Percentiles rank a stretch among this genome's conserved stretches.
These are phyloP conservation scores for Cyphomyrus discorhynchus DNA, from an alignment of 2,113 vertebrate genomes.

Conservation along the genomic window DNA sequence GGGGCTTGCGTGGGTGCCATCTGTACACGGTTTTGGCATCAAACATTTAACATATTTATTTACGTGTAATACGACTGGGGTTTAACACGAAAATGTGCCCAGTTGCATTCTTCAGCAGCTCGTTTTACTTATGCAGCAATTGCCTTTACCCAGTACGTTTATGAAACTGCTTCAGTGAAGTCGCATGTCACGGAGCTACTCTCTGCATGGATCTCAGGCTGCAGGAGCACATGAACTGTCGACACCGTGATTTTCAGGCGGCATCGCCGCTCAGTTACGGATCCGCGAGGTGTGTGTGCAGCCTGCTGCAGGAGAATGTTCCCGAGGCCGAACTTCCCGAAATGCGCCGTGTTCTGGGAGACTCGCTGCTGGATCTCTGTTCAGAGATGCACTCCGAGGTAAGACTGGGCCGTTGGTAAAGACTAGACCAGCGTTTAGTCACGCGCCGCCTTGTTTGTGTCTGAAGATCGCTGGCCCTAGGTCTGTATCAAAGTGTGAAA, in stretches of 20 bases:
- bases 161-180: background rate
- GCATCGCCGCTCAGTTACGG: slow-evolving; percentile 36
- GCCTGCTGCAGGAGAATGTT: slow-evolving; percentile 60
- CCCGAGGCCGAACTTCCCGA: slow-evolving; percentile 58
- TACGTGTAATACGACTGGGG: background rate
- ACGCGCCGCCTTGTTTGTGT: background rate
- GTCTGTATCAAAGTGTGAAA: no score
- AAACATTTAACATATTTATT: background rate
- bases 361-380: slow-evolving; percentile 63
- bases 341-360: slow-evolving; percentile 61
- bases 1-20: background rate
- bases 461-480: background rate
- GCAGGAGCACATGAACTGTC: slow-evolving; percentile 23
- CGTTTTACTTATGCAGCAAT: background rate
- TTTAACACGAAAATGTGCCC: background rate
- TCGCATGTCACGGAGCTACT: background rate
- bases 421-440: background rate
- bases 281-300: slow-evolving; percentile 61
- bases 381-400: slow-evolving; percentile 71
- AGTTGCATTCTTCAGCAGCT: background rate
- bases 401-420: background rate
- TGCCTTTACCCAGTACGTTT: background rate
- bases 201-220: background rate
- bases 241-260: background rate
- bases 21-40: background rate